A percentile compares a stretch with the other conserved stretches of the same genome.
phyloP scores from a whole-genome alignment of 2,888 invertebrate species.

The Dryomyza anilis region DNA sequence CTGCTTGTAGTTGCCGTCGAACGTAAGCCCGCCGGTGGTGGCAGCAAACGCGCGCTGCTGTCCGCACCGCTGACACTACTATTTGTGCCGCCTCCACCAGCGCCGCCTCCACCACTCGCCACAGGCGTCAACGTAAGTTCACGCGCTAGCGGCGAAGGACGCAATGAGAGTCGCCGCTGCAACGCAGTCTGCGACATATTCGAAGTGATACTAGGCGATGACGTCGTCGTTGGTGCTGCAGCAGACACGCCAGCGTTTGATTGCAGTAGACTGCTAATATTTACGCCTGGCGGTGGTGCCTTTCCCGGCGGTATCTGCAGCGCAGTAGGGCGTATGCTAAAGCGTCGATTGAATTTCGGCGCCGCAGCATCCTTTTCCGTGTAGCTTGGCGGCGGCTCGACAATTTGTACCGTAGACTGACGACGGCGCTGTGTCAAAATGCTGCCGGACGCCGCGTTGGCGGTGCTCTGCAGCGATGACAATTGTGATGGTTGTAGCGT shows the following conservation, averaged over 20 bases:
- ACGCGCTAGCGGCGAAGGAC: conserved; percentile 58
- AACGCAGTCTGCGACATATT: conserved; percentile 47
- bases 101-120: conserved; percentile 16
- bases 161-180: conserved; percentile 56
- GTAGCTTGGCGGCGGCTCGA: conserved; percentile 57
- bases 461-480: neutral
- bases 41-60: conserved; percentile 43
- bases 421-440: conserved; percentile 42
- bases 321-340: conserved; percentile 58
- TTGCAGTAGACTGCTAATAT: conserved; percentile 26
- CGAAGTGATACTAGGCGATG: conserved; percentile 31
- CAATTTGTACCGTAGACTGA: conserved; percentile 44
- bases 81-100: conserved; percentile 29
- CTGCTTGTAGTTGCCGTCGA: conserved; percentile 39
- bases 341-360: conserved; percentile 57
- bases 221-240: neutral
- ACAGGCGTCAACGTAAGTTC: conserved; percentile 39
- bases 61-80: conserved; percentile 20
- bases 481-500: conserved; percentile 15
- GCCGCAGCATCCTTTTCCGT: conserved; percentile 34
- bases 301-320: conserved; percentile 58
- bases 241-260: conserved; percentile 12
- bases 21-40: conserved; percentile 11
- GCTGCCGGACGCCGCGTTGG: conserved; percentile 13
- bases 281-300: conserved; percentile 53